Evolutionary conservation across 2,888 invertebrate species (phyloP).

Genomic region (Scaptomyza parva): DNA sequence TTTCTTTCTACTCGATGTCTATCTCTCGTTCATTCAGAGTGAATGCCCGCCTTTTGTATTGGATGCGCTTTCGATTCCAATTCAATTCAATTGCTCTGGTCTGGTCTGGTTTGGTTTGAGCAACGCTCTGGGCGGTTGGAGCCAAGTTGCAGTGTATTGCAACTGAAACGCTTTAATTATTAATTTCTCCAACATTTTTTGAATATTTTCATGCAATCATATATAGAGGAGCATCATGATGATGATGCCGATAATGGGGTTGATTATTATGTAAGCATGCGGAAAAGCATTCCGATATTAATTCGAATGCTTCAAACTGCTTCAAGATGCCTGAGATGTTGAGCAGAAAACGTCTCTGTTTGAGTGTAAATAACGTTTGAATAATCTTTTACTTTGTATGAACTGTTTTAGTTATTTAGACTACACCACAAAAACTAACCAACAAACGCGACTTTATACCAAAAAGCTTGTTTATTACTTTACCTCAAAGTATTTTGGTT

Average conservation of each 20-base stretch:
- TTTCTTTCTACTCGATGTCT: background rate
- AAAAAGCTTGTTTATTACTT: background rate
- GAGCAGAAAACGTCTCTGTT: background rate
- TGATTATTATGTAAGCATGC: slow-evolving; percentile 35
- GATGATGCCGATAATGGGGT: slow-evolving; percentile 4
- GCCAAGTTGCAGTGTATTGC: slow-evolving; percentile 42
- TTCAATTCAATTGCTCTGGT: slow-evolving; percentile 55
- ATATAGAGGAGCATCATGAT: slow-evolving; percentile 2
- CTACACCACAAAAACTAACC: background rate
- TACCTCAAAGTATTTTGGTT: background rate
- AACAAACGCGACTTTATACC: background rate
- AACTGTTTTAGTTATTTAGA: background rate
- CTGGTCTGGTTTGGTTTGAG: slow-evolving; percentile 8
- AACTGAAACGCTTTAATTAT: slow-evolving; percentile 51
- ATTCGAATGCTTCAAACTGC: slow-evolving; percentile 25
- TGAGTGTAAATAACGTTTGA: background rate
- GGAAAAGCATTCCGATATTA: slow-evolving; percentile 37
- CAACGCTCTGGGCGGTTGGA: slow-evolving; percentile 32
- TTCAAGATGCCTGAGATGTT: background rate
- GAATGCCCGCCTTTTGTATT: slow-evolving; percentile 56
- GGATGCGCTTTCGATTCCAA: slow-evolving; percentile 56
- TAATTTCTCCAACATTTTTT: slow-evolving; percentile 49
- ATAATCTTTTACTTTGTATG: background rate
- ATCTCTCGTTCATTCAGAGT: slow-evolving; percentile 25
- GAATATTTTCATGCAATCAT: slow-evolving; percentile 30